Evolutionary conservation across 1,140 invertebrate genomes (phyloP).

Genomic region (Luehdorfia chinensis): DNA sequence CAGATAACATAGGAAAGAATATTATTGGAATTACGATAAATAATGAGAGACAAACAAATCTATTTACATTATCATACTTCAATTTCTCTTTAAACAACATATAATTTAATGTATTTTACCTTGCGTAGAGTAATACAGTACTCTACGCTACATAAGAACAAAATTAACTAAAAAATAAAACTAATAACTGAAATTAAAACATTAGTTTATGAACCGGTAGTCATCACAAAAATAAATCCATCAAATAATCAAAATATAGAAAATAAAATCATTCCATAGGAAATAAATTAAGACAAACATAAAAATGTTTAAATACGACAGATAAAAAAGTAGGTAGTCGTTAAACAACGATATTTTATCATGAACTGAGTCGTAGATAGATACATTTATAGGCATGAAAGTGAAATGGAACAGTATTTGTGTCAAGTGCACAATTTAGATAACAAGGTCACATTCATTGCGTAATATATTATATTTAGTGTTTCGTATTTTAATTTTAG

Average conservation of each 20-base stretch:
- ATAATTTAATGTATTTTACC: slow-evolving; percentile 1
- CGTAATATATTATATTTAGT: slow-evolving; percentile 58
- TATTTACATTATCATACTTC: slow-evolving; percentile 11
- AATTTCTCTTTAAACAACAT: not conserved
- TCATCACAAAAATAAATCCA: too few species aligned
- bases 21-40: slow-evolving; percentile 39
- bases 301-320: not conserved
- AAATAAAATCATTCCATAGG: not conserved
- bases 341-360: slow-evolving; percentile 24
- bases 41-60: slow-evolving; percentile 17
- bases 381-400: slow-evolving; percentile 60
- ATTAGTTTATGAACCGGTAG: too few species aligned
- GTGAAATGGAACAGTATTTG: slow-evolving; percentile 74
- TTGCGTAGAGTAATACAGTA: too few species aligned
- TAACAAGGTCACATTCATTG: slow-evolving; percentile 73
- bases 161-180: too few species aligned
- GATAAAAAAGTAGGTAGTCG: slow-evolving; percentile 10
- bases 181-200: too few species aligned
- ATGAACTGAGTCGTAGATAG: slow-evolving; percentile 31
- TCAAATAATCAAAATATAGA: not conserved
- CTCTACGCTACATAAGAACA: too few species aligned
- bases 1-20: slow-evolving; percentile 46
- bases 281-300: not conserved
- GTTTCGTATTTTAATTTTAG: slow-evolving; percentile 33
- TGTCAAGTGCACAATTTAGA: slow-evolving; percentile 76